These are phyloP conservation scores for Hypsibius dujardini DNA, from an alignment of 1,140 invertebrate genomes.

Conservation along the genomic window DNA sequence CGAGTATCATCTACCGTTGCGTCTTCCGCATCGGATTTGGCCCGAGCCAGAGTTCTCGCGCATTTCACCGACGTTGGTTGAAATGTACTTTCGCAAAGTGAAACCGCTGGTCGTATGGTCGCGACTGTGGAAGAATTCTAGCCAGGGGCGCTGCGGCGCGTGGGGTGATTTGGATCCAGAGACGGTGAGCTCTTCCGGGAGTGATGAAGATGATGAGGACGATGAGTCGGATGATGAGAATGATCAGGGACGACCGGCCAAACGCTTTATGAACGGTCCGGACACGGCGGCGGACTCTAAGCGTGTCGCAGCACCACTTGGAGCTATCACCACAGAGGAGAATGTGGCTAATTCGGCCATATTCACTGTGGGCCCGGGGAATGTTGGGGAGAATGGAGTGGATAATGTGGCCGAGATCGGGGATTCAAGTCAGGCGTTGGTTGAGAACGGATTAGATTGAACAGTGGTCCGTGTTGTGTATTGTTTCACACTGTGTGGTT, in stretches of 20 bases:
- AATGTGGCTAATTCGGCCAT: no score
- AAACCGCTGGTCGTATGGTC: slow-evolving; percentile 6
- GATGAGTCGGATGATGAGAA: neutral
- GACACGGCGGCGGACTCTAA: neutral
- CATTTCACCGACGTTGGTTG: neutral
- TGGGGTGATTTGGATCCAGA: neutral
- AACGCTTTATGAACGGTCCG: slow-evolving; percentile 4
- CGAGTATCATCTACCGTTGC: slow-evolving; percentile 9
- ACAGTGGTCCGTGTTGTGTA: no score
- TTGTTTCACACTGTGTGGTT: no score
- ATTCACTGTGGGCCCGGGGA: no score
- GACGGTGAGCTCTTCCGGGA: neutral
- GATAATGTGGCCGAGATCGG: no score
- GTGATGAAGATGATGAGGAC: neutral
- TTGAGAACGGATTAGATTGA: no score
- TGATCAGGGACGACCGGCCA: neutral
- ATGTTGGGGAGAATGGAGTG: no score
- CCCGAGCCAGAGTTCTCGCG: neutral
- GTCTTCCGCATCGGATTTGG: neutral
- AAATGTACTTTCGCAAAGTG: neutral
- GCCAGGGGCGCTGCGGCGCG: neutral
- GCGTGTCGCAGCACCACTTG: no score
- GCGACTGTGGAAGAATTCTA: neutral
- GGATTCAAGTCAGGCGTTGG: no score
- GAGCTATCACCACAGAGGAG: no score